Evolutionary conservation across 2,113 vertebrate species (phyloP).

Genomic region (Stegastes partitus): DNA sequence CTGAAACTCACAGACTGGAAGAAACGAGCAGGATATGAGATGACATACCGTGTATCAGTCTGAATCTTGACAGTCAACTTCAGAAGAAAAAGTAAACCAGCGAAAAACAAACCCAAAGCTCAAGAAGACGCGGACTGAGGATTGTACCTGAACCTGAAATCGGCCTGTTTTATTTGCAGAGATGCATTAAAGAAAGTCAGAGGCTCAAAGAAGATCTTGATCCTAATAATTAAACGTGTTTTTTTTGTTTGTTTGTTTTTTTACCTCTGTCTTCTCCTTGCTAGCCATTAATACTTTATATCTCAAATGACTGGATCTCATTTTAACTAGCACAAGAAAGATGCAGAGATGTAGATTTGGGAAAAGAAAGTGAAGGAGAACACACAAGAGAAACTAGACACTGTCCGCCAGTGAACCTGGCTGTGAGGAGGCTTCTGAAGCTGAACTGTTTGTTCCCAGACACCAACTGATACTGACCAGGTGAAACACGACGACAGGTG

Average conservation of each 20-base stretch:
- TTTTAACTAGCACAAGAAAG: not conserved
- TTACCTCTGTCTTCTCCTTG: not conserved
- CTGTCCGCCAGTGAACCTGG: conserved; percentile 10
- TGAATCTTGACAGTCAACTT: not conserved
- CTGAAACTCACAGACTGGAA: not conserved
- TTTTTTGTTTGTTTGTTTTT: too few relatives aligned
- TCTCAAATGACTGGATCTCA: not conserved
- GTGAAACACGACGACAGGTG: too few relatives aligned
- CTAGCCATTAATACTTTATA: not conserved
- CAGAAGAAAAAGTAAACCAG: not conserved
- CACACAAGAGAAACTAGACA: conserved; percentile 31
- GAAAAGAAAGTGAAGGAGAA: conserved; percentile 12
- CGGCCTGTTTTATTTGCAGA: not conserved
- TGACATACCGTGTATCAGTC: not conserved
- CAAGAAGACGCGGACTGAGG: conserved; percentile 3
- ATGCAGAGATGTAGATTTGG: not conserved
- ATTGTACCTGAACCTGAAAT: not conserved
- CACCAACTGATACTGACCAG: too few relatives aligned
- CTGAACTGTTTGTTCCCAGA: conserved; percentile 21
- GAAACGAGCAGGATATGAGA: not conserved
- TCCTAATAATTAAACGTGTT: not conserved
- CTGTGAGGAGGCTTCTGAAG: conserved; percentile 29
- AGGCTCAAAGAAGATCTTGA: not conserved
- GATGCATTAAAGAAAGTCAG: not conserved
- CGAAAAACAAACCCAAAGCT: not conserved